Evolutionary conservation across 2,113 vertebrate genomes (phyloP).

Genomic region (Clupea harengus): DNA sequence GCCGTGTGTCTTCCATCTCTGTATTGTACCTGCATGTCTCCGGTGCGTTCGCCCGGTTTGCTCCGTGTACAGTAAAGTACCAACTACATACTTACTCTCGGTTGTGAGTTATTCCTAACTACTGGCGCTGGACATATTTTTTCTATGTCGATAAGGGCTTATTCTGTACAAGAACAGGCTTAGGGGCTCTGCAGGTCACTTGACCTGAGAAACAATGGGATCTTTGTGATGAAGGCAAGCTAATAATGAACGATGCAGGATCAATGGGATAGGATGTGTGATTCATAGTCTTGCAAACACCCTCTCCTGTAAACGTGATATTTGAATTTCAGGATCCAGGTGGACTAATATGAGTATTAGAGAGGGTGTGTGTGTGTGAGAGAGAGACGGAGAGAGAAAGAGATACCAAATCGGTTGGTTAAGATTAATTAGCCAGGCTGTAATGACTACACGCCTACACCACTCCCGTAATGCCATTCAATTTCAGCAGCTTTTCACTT

Average conservation of each 20-base stretch:
- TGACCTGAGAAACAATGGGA: not conserved
- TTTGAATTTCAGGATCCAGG: not conserved
- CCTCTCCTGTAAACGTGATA: not conserved
- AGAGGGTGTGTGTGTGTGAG: not conserved
- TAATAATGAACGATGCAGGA: not conserved
- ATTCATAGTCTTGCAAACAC: not conserved
- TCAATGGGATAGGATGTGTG: not conserved
- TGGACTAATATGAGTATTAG: not conserved
- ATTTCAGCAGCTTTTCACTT: not conserved
- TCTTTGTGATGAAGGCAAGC: not conserved
- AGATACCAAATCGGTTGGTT: not conserved
- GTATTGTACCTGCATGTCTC: too few species aligned
- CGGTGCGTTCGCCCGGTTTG: too few species aligned
- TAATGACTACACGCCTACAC: not conserved
- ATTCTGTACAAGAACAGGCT: not conserved
- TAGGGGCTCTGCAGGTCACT: slow-evolving; percentile 8
- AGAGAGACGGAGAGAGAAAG: not conserved
- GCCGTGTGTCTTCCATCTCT: too few species aligned
- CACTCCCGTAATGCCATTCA: not conserved
- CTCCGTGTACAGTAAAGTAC: too few species aligned
- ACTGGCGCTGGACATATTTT: not conserved
- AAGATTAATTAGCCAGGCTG: not conserved
- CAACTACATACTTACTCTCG: too few species aligned
- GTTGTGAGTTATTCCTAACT: too few species aligned
- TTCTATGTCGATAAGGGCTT: not conserved